Base-by-base conservation (phyloP, 1,140 invertebrate genomes). In the Drosophila serrata region DNA sequence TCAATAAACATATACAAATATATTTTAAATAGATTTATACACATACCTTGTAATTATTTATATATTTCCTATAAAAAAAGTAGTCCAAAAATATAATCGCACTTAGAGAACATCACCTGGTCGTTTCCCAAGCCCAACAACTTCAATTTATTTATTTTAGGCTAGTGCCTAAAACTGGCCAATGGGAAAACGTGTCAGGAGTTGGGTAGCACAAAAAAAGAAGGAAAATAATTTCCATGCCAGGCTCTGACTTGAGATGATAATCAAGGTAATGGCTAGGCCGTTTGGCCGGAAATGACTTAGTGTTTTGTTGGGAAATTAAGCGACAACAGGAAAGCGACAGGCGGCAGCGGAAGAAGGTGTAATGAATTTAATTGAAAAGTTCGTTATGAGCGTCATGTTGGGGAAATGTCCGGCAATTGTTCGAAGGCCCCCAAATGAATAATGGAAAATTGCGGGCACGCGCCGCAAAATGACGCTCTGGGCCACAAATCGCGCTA, bases 301-400 rank as follows among this genome's bases (percentile, higher is more conserved):
- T 86, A 86, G 84, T 86, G 82, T 87, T 86, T 55, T 76, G 70
- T 45, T 76, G 62, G 69, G 75, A 86, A 86, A 86, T 86, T 82
- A 79, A 79, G 80, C 82, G 55, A 75, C 82, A 64, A 75, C 82
- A 64, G 63, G 53, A 58, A 53, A 49, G 48, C 46, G 22, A 60
- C 43, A 29, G 33, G 39, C 60, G 45, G 60, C 60, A 39, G 60
- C 82, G 75, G 75, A 82, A 80, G 80, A 84, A 80, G 73, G 64
- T 82, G 84, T 77, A 87, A 88, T 87, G 84, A 88, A 87, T 88
- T 88, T 87, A 87, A 87, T 87, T 88, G 84, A 75, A 74, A 87
- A 84, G 81, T 78, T 75, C 80, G 76, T 88, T 72, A 72, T 72
- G 65, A 42, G 29, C 67, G 55, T 48, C 69, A 40, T 72, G 84